Evolutionary conservation across 2,888 invertebrate species (phyloP).

Genomic region (Nomada lathburiana): DNA sequence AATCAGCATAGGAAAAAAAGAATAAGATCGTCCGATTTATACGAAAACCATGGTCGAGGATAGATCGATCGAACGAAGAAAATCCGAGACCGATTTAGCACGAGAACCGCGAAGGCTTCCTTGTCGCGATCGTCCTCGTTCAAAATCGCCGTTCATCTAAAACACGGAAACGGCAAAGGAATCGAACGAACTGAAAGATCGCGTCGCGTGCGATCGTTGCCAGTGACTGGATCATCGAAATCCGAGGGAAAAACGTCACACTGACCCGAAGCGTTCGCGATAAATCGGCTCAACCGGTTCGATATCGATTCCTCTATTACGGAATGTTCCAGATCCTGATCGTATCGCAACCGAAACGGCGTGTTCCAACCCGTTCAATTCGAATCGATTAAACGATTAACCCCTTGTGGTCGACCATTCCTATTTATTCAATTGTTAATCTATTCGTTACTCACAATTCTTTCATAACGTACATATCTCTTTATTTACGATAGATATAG

Average conservation of each 20-base stretch:
- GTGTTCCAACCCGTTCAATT: not conserved
- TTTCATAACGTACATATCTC: too few species aligned
- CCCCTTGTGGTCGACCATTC: conserved; percentile 12
- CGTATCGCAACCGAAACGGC: conserved; percentile 18
- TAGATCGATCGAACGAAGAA: not conserved
- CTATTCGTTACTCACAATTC: not conserved
- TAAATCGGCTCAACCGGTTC: not conserved
- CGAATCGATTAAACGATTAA: conserved; percentile 21
- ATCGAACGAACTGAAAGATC: not conserved
- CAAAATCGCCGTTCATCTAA: not conserved
- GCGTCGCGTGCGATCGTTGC: not conserved
- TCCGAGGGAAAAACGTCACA: not conserved
- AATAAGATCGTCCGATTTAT: not conserved
- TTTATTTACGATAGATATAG: not conserved
- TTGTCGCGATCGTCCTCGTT: not conserved
- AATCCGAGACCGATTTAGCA: not conserved
- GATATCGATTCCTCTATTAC: conserved; percentile 25
- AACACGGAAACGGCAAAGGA: too few species aligned
- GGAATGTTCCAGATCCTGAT: conserved; percentile 61
- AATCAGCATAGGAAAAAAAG: not conserved
- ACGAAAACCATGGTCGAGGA: not conserved
- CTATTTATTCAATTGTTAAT: not conserved
- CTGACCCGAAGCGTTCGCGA: not conserved
- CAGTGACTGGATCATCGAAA: not conserved
- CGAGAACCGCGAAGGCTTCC: not conserved